Evolutionary conservation across 2,888 invertebrate genomes (phyloP).

Genomic region (Glyphotaelius pellucidus): DNA sequence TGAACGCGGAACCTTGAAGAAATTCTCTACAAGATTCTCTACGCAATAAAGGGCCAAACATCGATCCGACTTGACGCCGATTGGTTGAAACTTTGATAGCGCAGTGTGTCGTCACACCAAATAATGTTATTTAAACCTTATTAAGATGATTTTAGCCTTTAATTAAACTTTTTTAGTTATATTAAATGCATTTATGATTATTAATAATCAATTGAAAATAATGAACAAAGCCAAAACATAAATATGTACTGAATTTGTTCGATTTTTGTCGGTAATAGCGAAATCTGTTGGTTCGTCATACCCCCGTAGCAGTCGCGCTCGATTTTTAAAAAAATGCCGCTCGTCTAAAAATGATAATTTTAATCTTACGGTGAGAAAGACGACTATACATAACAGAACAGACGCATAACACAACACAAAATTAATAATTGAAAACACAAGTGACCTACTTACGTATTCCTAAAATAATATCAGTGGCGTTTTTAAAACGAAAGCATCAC

Average conservation of each 20-base stretch:
- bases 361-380: not conserved
- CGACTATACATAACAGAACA: too few species aligned
- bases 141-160: not conserved
- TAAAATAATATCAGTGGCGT: not conserved
- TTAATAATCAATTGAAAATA: not conserved
- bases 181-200: not conserved
- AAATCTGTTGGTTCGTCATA: constrained; percentile 13
- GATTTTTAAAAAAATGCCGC: not conserved
- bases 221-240: not conserved
- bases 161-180: not conserved
- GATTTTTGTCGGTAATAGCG: constrained; percentile 26
- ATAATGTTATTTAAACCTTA: constrained; percentile 2
- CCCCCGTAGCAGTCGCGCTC: not conserved
- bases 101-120: constrained; percentile 38
- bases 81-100: constrained; percentile 58
- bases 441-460: not conserved
- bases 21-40: constrained; percentile 77
- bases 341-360: not conserved
- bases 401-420: not conserved
- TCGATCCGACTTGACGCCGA: constrained; percentile 78
- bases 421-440: not conserved
- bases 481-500: not conserved
- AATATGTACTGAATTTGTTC: constrained; percentile 4
- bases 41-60: constrained; percentile 82
- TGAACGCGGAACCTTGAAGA: constrained; percentile 82